Conservation (phyloP, 2,797 vertebrate species). For the Trachurus trachurus region DNA sequence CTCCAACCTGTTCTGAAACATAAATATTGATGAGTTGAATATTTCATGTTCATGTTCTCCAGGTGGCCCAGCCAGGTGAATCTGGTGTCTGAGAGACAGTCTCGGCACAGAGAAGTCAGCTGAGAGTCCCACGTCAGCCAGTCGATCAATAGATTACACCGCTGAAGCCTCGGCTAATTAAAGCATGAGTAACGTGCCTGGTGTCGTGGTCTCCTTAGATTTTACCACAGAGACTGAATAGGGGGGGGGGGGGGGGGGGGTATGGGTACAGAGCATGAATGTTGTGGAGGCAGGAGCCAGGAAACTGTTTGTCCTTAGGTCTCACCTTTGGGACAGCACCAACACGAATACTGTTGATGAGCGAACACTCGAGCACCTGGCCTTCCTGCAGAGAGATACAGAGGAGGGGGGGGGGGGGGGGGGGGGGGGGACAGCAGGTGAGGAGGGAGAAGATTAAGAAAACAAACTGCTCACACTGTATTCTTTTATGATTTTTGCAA, state of each 20-base stretch:
- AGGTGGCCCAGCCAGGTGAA: slow-evolving; percentile 18
- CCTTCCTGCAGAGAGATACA: slow-evolving; percentile 90
- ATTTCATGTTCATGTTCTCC: slow-evolving; percentile 58
- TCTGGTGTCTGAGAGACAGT: slow-evolving; percentile 28
- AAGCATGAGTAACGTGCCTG: slow-evolving; percentile 25
- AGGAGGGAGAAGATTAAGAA: not conserved
- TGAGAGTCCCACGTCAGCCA: slow-evolving; percentile 34
- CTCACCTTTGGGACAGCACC: slow-evolving; percentile 94
- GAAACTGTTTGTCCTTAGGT: slow-evolving; percentile 50
- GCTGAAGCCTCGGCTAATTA: slow-evolving; percentile 37
- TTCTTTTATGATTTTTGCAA: slow-evolving; percentile 16
- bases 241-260: not conserved
- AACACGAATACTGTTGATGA: slow-evolving; percentile 97
- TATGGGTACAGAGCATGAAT: not conserved
- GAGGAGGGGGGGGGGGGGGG: not conserved
- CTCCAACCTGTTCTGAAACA: slow-evolving; percentile 31
- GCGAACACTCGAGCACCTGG: slow-evolving; percentile 96
- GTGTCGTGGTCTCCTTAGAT: slow-evolving; percentile 19
- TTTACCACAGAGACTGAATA: slow-evolving; percentile 2
- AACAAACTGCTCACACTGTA: not conserved
- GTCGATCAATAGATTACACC: slow-evolving; percentile 8
- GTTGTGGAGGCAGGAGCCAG: slow-evolving; percentile 32
- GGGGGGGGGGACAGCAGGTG: slow-evolving; percentile 2
- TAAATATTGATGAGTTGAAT: slow-evolving; percentile 66
- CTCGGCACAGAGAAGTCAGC: slow-evolving; percentile 21